These are phyloP conservation scores for Lasioglossum villosulum DNA, from an alignment of 2,888 invertebrate species.

Conservation along the genomic window DNA sequence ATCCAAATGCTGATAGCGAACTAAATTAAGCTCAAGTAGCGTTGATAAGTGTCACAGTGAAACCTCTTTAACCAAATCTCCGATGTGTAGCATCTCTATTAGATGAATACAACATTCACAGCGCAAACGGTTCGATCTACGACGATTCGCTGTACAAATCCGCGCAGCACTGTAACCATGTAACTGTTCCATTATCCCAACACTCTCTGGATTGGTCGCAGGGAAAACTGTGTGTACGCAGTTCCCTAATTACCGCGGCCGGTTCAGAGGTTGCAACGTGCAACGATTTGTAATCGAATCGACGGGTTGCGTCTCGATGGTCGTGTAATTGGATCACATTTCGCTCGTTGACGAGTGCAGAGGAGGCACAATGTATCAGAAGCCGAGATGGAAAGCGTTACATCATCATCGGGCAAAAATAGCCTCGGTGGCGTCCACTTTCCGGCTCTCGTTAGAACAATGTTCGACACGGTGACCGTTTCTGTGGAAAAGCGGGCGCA, in stretches of 20 bases:
- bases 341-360: background rate
- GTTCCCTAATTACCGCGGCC: background rate
- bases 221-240: background rate
- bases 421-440: background rate
- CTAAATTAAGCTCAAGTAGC: too few species aligned
- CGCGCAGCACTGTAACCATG: background rate
- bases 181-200: background rate
- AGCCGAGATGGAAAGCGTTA: constrained; percentile 7
- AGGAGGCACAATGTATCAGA: background rate
- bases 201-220: background rate
- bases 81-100: too few species aligned
- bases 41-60: too few species aligned
- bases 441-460: constrained; percentile 7
- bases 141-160: background rate
- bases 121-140: too few species aligned
- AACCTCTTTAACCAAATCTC: too few species aligned
- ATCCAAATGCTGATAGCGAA: too few species aligned
- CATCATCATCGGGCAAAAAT: constrained; percentile 2
- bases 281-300: background rate
- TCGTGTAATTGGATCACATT: background rate
- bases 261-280: background rate
- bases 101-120: too few species aligned
- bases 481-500: constrained; percentile 6
- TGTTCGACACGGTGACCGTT: constrained; percentile 11
- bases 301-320: background rate